Base-by-base conservation (phyloP, 2,113 vertebrate genomes). In the Oryzias melastigma region DNA sequence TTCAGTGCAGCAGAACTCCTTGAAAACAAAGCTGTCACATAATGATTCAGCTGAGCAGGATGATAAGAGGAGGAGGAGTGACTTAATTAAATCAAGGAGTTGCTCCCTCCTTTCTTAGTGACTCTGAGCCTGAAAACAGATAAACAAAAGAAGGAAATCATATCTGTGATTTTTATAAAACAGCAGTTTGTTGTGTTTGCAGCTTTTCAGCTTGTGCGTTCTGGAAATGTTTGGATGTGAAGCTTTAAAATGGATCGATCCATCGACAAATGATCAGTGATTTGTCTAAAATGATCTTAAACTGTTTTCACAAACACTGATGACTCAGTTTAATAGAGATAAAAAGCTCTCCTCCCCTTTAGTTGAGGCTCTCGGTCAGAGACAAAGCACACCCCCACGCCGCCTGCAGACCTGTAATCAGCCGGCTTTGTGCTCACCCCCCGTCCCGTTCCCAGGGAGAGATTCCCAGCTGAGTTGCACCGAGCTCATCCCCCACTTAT, bases 381-480 rank as follows among this genome's bases (percentile, higher is more conserved):
- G 62, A 84, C 81, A 88, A 85, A 81, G 77, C 71, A 52, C 27
- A 62, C 73, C 66, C 73, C 75, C 75, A 49, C 78, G 53, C 69
- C 52, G 63, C 51, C 80, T 5, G 65, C 17, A 48, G 7, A 69
- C 71, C 76, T 69, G 71, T 83, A 82, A 86, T 84, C 86, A 86
- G 74, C 66, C 55, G 71, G 81, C 87, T 88, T 85, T 84, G 85
- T 88, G 76, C 86, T 73, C 74, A 18, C 73, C 81, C 74, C 75
- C 80, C 20, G 64, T 51, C 75, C 77, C 46, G 74, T 80, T 82
- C 82, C 71, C 81, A 82, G 74, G 81, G 69, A 71, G 63, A 75
- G 77, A 66, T 67, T 59, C 65, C 71, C 64, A 62, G 35, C 44
- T n/a, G 62, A 69, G 69, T 59, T 59, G 51, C 49, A 41, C 48